Percentiles rank a stretch among this genome's conserved stretches.
Evolutionary conservation across 1,140 invertebrate species (phyloP).

Genomic region (Drosophila nannoptera): DNA sequence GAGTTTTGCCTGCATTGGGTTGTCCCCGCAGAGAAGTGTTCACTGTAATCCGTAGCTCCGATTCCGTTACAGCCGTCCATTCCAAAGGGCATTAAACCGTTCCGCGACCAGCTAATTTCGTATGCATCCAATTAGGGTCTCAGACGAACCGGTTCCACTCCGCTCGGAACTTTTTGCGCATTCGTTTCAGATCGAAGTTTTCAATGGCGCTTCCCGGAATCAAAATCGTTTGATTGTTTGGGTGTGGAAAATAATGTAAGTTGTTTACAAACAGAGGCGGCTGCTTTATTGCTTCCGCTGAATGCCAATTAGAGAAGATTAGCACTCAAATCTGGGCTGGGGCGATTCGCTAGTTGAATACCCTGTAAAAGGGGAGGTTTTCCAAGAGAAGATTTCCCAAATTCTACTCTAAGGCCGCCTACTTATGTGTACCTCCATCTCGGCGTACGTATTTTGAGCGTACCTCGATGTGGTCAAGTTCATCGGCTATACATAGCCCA

Average conservation of each 20-base stretch:
- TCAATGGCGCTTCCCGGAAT: slow-evolving; percentile 26
- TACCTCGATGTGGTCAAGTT: slow-evolving; percentile 6
- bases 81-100: not conserved
- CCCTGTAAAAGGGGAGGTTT: not conserved
- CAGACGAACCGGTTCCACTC: slow-evolving; percentile 15
- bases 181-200: slow-evolving; percentile 23
- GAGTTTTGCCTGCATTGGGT: too few relatives aligned
- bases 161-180: slow-evolving; percentile 28
- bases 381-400: too few relatives aligned
- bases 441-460: too few relatives aligned
- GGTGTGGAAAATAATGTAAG: slow-evolving; percentile 38
- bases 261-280: slow-evolving; percentile 41
- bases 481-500: slow-evolving; percentile 27
- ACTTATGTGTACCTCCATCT: too few relatives aligned
- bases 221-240: slow-evolving; percentile 19
- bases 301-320: slow-evolving; percentile 32
- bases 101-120: not conserved
- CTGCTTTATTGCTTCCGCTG: slow-evolving; percentile 38
- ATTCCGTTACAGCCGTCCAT: too few relatives aligned
- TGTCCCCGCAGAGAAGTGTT: too few relatives aligned
- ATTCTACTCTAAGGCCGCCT: not conserved
- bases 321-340: not conserved
- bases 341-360: slow-evolving; percentile 8
- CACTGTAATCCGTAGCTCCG: too few relatives aligned
- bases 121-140: slow-evolving; percentile 5